phyloP scores from a whole-genome alignment of 2,113 vertebrate genomes.

The Dromaius novaehollandiae region DNA sequence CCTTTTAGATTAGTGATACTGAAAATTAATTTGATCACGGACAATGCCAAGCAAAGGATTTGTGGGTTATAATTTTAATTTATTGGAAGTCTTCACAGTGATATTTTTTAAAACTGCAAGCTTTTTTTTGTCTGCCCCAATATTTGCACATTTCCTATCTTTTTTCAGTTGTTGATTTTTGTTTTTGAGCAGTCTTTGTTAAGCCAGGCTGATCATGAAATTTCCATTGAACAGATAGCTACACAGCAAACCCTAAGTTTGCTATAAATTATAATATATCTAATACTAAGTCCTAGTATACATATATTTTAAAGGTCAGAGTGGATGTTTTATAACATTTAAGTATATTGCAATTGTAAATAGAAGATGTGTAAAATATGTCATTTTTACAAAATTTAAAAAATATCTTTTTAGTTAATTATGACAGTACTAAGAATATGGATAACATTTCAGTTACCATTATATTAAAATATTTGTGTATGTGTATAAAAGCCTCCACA shows the following conservation, averaged over 20 bases:
- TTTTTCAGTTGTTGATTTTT: not conserved
- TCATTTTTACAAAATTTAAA: conserved; percentile 90
- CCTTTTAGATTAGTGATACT: conserved; percentile 9
- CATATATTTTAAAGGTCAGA: conserved; percentile 85
- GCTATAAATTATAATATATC: conserved; percentile 78
- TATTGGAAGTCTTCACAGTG: conserved; percentile 73
- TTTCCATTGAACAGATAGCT: conserved; percentile 78
- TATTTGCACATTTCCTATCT: conserved; percentile 76
- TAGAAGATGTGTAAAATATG: conserved; percentile 99
- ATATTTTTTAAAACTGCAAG: conserved; percentile 69
- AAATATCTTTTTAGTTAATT: conserved; percentile 83
- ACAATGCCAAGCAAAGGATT: conserved; percentile 31
- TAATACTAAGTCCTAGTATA: conserved; percentile 80
- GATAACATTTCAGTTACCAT: conserved; percentile 82
- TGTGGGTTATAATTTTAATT: conserved; percentile 74
- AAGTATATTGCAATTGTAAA: conserved; percentile 96
- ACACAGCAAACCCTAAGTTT: conserved; percentile 72
- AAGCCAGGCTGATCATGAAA: conserved; percentile 76
- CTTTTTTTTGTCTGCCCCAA: conserved; percentile 59
- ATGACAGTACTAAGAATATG: conserved; percentile 86
- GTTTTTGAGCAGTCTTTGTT: conserved; percentile 76
- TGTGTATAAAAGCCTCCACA: conserved; percentile 76
- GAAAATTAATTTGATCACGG: conserved; percentile 2
- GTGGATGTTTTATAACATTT: conserved; percentile 95
- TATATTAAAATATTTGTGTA: conserved; percentile 86